Percentiles rank a stretch among this genome's conserved stretches.
These are phyloP conservation scores for Chiloscyllium punctatum DNA, from an alignment of 2,797 vertebrate species.

Conservation along the genomic window DNA sequence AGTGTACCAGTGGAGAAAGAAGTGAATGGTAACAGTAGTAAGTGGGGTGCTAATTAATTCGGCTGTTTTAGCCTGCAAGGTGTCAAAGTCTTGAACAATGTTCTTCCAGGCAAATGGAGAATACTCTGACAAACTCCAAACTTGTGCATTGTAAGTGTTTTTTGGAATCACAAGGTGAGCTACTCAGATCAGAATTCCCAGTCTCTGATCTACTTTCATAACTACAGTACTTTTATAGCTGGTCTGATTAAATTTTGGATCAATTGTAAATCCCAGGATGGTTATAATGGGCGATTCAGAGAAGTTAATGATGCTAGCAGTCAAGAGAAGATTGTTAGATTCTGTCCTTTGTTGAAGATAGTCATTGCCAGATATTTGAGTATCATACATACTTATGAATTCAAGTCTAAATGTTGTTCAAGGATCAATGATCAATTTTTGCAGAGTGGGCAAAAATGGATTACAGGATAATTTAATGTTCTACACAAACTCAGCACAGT, in stretches of 20 bases:
- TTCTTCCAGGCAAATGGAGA: no score
- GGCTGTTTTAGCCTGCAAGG: no score
- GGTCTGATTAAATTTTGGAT: neutral
- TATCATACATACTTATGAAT: neutral
- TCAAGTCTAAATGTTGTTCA: neutral
- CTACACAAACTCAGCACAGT: neutral
- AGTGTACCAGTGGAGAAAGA: no score
- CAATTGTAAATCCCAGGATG: neutral
- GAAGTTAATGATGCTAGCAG: neutral
- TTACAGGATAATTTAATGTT: neutral
- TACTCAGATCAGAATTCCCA: no score
- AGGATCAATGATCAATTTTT: neutral
- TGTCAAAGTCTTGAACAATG: no score
- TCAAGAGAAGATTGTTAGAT: neutral
- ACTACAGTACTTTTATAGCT: no score
- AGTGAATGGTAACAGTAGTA: no score
- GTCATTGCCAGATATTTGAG: neutral
- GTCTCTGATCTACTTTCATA: no score
- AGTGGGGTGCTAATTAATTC: no score
- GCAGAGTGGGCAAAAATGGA: neutral
- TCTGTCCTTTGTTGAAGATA: neutral
- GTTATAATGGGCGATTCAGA: neutral
- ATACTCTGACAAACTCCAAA: no score
- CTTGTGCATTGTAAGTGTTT: no score
- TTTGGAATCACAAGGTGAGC: no score